Evolutionary conservation across 2,888 invertebrate species (phyloP), one percentile per base, ranked within the genome.

Genomic region (Rhamnusium bicolor): DNA sequence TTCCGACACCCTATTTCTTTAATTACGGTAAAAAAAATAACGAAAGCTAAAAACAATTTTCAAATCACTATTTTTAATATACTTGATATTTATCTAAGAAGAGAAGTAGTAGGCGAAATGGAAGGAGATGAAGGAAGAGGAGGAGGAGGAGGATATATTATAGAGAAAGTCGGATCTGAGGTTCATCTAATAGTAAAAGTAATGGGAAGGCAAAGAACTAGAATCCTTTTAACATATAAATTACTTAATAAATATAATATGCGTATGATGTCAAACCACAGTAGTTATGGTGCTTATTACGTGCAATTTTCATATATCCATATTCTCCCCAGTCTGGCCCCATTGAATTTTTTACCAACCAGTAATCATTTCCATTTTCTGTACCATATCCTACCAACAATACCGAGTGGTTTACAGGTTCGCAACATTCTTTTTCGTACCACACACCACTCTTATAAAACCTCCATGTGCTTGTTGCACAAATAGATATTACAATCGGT

Each of bases 301-400:
- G 66, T 7, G 73, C 69, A 51, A 79, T 74, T 72, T 72, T 78
- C 8, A 75, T 72, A 32, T 71, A 79, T 7, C 79, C 79, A 54
- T 67, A 51, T 75, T 79, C 56, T 65, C 76, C 73, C 75, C 79
- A 78, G 14, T 68, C 53, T 6, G 84, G 79, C 8, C 91, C 89
- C 91, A 91, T 92, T 18, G 92, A 92, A 84, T 93, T 93, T 82
- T 93, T 93, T 1, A 93, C 91, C 7, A 92, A 82, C 92, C 92
- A 93, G 80, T 76, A 76, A 51, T 76, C 74, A 5, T 60, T 27
- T 7, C 76, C 76, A 14, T 72, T 63, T 32, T 74, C 76, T 14
- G 56, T 68, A 1, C 76, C 76, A 47, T 74, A 76, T 12, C 76
- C 76, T 0, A 76, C 72, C 21, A 74, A 16, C 32, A 76, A 27